Conservation (phyloP, 2,888 invertebrate species). For the Apoda limacodes region DNA sequence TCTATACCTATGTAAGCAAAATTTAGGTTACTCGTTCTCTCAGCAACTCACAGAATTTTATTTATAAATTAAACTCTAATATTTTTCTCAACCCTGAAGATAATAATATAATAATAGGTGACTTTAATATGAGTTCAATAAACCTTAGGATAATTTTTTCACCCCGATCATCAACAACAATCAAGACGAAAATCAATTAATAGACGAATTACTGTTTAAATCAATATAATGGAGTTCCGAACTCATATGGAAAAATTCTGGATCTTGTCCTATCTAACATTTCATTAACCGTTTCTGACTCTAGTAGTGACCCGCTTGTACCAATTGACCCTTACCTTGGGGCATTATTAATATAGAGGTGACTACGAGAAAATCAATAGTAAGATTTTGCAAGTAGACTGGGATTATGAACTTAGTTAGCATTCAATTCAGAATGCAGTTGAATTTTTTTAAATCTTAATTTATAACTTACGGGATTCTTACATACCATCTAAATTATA, state of each 20-base stretch:
- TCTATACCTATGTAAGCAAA: slow-evolving; percentile 9
- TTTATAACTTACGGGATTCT: no score
- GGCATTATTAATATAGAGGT: no score
- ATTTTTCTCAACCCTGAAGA: slow-evolving; percentile 1
- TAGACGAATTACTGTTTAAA: slow-evolving; percentile 2
- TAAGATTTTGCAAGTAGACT: no score
- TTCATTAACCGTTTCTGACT: no score
- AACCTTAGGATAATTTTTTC: slow-evolving; percentile 1
- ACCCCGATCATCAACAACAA: background rate
- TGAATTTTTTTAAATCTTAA: no score
- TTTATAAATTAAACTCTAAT: slow-evolving; percentile 1
- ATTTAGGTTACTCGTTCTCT: slow-evolving; percentile 2
- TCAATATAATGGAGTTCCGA: slow-evolving; percentile 5
- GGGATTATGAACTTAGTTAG: no score
- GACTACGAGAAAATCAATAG: no score
- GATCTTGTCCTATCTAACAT: slow-evolving; percentile 7
- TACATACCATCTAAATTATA: no score
- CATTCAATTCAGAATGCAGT: no score
- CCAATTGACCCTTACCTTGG: no score
- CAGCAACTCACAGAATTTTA: slow-evolving; percentile 4
- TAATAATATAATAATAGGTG: slow-evolving; percentile 8
- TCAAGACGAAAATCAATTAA: slow-evolving; percentile 4
- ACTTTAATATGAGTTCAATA: slow-evolving; percentile 8
- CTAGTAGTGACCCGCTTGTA: no score
- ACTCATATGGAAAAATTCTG: slow-evolving; percentile 4